A percentile compares a stretch with the other conserved stretches of the same genome.
Conservation (phyloP, 2,888 invertebrate genomes). For the Eupithecia abbreviata region DNA sequence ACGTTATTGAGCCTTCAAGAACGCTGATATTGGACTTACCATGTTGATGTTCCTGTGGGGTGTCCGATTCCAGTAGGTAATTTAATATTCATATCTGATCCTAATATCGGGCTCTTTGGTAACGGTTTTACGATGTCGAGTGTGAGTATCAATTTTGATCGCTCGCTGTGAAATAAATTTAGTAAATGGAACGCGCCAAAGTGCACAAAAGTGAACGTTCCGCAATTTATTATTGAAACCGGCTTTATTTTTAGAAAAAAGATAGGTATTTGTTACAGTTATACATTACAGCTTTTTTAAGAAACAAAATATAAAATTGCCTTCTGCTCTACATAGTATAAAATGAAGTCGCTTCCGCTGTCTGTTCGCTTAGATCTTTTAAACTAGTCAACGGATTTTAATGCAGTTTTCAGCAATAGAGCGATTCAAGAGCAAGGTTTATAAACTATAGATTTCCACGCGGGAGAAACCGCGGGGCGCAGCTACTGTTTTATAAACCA, state of each 20-base stretch:
- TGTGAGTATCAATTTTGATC: slow-evolving; percentile 18
- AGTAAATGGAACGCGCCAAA: neutral
- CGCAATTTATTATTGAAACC: neutral
- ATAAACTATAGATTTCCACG: too few species aligned
- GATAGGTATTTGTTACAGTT: too few species aligned
- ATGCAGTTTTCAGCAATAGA: too few species aligned
- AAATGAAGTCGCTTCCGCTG: too few species aligned
- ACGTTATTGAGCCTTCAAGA: slow-evolving; percentile 68
- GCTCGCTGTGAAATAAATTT: slow-evolving; percentile 9
- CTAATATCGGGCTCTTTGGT: slow-evolving; percentile 39
- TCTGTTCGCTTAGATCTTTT: too few species aligned
- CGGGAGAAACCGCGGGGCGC: too few species aligned
- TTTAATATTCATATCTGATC: slow-evolving; percentile 63
- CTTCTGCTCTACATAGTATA: too few species aligned
- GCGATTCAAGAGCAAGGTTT: too few species aligned
- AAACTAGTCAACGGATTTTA: too few species aligned
- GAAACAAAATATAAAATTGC: neutral
- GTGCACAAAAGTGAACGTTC: neutral
- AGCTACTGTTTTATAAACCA: too few species aligned
- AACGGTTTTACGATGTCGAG: slow-evolving; percentile 37
- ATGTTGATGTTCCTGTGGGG: slow-evolving; percentile 58
- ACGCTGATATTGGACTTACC: slow-evolving; percentile 65
- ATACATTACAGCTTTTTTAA: neutral
- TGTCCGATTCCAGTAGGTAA: slow-evolving; percentile 50
- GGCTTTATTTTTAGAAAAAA: neutral